A percentile compares a stretch with the other conserved stretches of the same genome.
These are phyloP conservation scores for Hypena proboscidalis DNA, from an alignment of 2,888 invertebrate species.

Conservation along the genomic window DNA sequence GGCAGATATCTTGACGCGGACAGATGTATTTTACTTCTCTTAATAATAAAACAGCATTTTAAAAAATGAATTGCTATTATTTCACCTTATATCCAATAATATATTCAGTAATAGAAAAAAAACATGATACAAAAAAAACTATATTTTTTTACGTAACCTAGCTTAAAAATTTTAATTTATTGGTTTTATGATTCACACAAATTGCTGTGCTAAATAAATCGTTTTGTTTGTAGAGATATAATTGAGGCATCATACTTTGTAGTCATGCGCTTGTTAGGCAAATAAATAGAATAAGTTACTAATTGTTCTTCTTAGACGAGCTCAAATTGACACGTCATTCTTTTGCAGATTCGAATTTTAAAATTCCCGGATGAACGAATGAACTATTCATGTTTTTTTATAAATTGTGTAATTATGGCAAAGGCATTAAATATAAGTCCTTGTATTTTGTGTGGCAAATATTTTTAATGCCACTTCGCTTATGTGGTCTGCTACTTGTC, in stretches of 20 bases:
- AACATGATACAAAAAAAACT: too few relatives aligned
- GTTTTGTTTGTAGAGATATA: conserved; percentile 64
- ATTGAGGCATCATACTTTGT: conserved; percentile 71
- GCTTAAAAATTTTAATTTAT: conserved; percentile 35
- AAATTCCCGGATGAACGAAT: neutral
- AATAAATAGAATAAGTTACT: conserved; percentile 29
- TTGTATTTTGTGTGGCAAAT: neutral
- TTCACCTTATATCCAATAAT: too few relatives aligned
- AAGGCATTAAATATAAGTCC: conserved; percentile 9
- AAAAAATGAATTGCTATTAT: too few relatives aligned
- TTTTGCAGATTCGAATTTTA: neutral
- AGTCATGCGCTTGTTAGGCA: conserved; percentile 46
- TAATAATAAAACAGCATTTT: conserved; percentile 12
- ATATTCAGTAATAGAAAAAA: too few relatives aligned
- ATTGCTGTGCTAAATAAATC: conserved; percentile 62
- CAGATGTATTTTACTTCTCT: conserved; percentile 3
- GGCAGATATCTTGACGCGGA: conserved; percentile 10
- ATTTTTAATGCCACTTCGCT: neutral
- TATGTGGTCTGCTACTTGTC: conserved; percentile 32
- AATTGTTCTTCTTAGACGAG: too few relatives aligned
- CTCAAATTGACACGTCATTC: too few relatives aligned
- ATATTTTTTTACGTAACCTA: too few relatives aligned
- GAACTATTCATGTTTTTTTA: too few relatives aligned
- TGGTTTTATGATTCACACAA: conserved; percentile 64
- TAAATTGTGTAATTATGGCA: too few relatives aligned